Evolutionary conservation across 2,113 vertebrate genomes (phyloP), one percentile per base, ranked within the genome.

Genomic region (Hyperoodon ampullatus): DNA sequence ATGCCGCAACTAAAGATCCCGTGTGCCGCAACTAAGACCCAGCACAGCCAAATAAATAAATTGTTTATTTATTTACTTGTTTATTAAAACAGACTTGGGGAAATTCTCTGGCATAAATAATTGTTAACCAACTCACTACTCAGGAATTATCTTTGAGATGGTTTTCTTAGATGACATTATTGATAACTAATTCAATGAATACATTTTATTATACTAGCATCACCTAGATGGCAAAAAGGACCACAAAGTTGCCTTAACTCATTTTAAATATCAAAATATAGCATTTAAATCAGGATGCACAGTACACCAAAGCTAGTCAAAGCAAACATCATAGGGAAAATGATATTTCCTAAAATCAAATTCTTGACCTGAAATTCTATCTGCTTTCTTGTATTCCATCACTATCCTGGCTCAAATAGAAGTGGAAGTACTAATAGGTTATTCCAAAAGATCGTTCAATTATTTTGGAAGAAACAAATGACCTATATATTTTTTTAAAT

Each of bases 381-480:
- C 26, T 58, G 61, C 10, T 8, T 72, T 80, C 80, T 95, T 58
- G 42, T 33, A 92, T 53, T 90, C 53, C 42, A 77, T 26, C 55
- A 93, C 63, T 71, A 88, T 35, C 74, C 39, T 83, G 28, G 87
- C 58, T 94, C 92, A 92, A 89, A 83, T 0, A 50, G 21, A 90
- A 91, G 55, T 13, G 8, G 8, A 93, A 74, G 39, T 30, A 84
- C n/a, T 68, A 96, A 82, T 5, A 91, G 70, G 53, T 94, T 85
- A 93, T 77, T 85, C 61, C 60, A 88, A 75, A 94, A 58, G 39
- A 65, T 39, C 87, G 55, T 70, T 74, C 33, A 63, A 71, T 77
- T 39, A 95, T 78, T 96, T 87, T 74, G 42, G 21, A 91, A 96
- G 61, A 93, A 95, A 96, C 1, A 21, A 87, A 90, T 30, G 44